These are phyloP conservation scores for Plusia festucae DNA, from an alignment of 2,888 invertebrate genomes.

Conservation along the genomic window DNA sequence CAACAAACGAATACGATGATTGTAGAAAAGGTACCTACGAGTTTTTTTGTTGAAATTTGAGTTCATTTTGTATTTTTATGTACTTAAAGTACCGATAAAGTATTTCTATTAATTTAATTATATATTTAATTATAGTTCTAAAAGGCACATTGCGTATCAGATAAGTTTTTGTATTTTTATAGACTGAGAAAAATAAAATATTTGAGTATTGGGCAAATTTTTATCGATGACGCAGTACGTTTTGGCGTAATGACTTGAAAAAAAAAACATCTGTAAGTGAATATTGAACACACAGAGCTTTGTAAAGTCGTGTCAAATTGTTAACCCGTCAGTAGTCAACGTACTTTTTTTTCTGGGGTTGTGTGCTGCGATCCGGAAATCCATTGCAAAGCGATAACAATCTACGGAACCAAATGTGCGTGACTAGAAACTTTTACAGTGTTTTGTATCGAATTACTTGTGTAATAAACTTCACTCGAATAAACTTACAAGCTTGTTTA, in stretches of 20 bases:
- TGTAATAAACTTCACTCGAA: constrained; percentile 6
- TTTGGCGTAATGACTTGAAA: too few relatives aligned
- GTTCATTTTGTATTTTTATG: too few relatives aligned
- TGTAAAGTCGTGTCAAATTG: constrained; percentile 12
- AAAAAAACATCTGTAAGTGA: neutral
- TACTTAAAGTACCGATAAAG: neutral
- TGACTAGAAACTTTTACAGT: constrained; percentile 32
- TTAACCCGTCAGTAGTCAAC: constrained; percentile 37
- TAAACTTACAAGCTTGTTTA: neutral
- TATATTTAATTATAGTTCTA: too few relatives aligned
- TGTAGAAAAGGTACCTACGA: constrained; percentile 32
- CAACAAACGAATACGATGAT: constrained; percentile 26
- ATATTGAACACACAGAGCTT: neutral
- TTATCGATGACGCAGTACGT: too few relatives aligned
- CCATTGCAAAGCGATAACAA: constrained; percentile 52
- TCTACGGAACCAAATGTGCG: constrained; percentile 36
- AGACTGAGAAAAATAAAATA: too few relatives aligned
- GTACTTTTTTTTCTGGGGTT: constrained; percentile 41
- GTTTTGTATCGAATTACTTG: constrained; percentile 17
- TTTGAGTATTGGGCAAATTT: too few relatives aligned
- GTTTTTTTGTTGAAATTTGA: constrained; percentile 3
- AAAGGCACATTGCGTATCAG: too few relatives aligned
- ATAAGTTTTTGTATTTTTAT: too few relatives aligned
- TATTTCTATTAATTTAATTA: too few relatives aligned
- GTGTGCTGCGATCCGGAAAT: constrained; percentile 40